Base-by-base conservation (phyloP, 92 coral and sea anemone genomes). In the Blastomussa wellsi region DNA sequence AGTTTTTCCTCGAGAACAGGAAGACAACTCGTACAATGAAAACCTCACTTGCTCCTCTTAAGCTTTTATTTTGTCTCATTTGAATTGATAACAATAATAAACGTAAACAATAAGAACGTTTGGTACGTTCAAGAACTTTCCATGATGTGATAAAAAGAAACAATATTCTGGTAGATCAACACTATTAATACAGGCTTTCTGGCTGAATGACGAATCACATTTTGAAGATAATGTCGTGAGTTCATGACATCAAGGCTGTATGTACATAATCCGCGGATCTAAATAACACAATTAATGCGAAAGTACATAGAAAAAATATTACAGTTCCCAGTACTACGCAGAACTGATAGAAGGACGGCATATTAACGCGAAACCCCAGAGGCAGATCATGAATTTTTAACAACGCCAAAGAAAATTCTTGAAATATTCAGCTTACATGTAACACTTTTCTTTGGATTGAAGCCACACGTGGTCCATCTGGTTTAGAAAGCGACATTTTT, bases 121-220 rank as follows among this genome's bases (percentile, higher is more conserved):
- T 9, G 36, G 44, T 64, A 16, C n/a, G 78, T 82, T 82, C 86
- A 82, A 72, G 86, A 82, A 82, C 67, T 38, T 82, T 82, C 86
- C n/a, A 82, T 32, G 77, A 28, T 33, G 49, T 19, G 62, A 49
- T 28, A 29, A 28, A 5, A 67, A 3, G 6, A 17, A 28, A 66
- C 42, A 28, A 42, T 53, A 9, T 44, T 16, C 62, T 10, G 7
- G 70, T 16, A 65, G 15, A 65, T 26, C 35, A 17, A 65, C 16
- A 8, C 57, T 14, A 15, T 51, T 0, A 51, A 2, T 17, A 17
- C 57, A 17, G 57, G 2, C 57, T 5, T 14, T 12, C 22, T 17
- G 68, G 10, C 68, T 62, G 9, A 26, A 62, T 0, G 68, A 62
- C 35, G 13, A 62, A 57, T 57, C 64, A 57, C 8, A 51, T 49